phyloP scores from a whole-genome alignment of 2,113 vertebrate species.

The Lepidothrix coronata region DNA sequence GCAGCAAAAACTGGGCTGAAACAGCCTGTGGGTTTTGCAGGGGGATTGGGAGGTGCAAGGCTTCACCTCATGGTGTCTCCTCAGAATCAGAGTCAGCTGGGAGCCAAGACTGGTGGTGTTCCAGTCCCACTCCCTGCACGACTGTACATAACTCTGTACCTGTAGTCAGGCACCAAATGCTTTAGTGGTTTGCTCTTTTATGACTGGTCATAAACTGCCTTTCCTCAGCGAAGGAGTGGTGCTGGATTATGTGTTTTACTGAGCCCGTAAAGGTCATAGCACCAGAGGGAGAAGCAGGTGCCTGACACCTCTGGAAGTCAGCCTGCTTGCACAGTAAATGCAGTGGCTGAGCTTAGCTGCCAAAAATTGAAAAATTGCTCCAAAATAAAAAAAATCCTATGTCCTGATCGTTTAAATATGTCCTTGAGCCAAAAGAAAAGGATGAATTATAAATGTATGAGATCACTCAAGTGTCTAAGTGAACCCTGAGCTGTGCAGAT shows the following conservation, averaged over 20 bases:
- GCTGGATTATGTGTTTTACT: not conserved
- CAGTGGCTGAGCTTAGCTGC: not conserved
- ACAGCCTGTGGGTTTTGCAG: not conserved
- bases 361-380: not conserved
- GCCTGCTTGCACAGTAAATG: not conserved
- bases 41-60: not conserved
- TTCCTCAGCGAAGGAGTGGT: not conserved
- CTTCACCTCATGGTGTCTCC: not conserved
- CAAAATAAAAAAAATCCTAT: not conserved
- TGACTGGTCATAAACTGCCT: not conserved
- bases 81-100: not conserved
- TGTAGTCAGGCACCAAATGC: not conserved
- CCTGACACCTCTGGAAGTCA: not conserved
- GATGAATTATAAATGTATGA: not conserved
- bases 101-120: not conserved
- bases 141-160: not conserved
- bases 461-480: not conserved
- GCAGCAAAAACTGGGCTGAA: not conserved
- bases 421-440: not conserved
- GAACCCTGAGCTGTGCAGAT: not conserved
- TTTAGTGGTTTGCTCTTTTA: not conserved
- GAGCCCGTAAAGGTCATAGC: not conserved
- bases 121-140: rapidly evolving
- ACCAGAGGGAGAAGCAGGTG: not conserved
- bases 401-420: not conserved